phyloP scores from a whole-genome alignment of 1,140 invertebrate genomes.

The Ostrea denselamellosa region DNA sequence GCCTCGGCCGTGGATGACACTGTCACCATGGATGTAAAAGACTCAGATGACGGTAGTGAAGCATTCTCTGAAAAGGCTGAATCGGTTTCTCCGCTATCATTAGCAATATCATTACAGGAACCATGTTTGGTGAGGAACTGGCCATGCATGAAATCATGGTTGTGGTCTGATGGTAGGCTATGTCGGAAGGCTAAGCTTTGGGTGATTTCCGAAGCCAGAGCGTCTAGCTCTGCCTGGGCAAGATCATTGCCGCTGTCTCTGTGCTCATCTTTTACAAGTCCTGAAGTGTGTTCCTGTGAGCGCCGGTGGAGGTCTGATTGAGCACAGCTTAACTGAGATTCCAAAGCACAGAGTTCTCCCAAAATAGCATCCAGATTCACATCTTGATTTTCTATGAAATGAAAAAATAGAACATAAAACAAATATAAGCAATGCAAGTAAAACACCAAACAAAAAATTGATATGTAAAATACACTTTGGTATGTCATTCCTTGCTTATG shows the following conservation, averaged over 20 bases:
- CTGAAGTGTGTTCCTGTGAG: constrained; percentile 26
- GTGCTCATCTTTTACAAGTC: constrained; percentile 53
- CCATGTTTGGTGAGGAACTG: constrained; percentile 56
- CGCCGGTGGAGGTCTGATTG: constrained; percentile 66
- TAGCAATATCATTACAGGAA: constrained; percentile 75
- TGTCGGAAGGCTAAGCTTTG: constrained; percentile 66
- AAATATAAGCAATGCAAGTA: too few relatives aligned
- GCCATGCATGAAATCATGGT: constrained; percentile 48
- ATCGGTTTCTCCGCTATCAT: constrained; percentile 89
- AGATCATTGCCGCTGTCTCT: constrained; percentile 61
- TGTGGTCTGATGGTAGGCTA: constrained; percentile 51
- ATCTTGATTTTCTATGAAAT: constrained; percentile 90
- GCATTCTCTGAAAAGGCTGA: constrained; percentile 98
- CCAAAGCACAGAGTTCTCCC: constrained; percentile 93
- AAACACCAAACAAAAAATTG: too few relatives aligned
- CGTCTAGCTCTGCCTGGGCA: constrained; percentile 72
- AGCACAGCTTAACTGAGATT: constrained; percentile 76
- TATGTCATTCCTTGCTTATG: too few relatives aligned
- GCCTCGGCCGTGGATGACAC: constrained; percentile 73
- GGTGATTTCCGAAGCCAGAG: constrained; percentile 73
- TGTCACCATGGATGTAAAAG: constrained; percentile 86
- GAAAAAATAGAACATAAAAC: constrained; percentile 45
- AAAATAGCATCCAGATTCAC: constrained; percentile 97
- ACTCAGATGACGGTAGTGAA: constrained; percentile 93
- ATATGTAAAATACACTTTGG: too few relatives aligned